phyloP scores from a whole-genome alignment of 2,888 invertebrate species.

The Trachelus troglodyta region DNA sequence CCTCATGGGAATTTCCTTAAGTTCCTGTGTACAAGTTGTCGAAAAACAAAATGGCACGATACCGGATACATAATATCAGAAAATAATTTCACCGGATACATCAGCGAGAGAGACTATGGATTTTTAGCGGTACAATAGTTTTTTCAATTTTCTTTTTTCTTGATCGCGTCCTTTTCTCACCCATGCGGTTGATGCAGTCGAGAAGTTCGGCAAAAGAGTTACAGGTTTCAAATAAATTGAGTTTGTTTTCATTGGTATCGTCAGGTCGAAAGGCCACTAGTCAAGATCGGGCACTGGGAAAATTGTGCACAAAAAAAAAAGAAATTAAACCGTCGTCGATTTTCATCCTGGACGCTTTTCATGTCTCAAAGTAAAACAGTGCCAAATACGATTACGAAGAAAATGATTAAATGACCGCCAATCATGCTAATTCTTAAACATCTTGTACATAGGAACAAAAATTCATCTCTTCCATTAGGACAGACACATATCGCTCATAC shows the following conservation, averaged over 20 bases:
- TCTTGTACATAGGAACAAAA: constrained; percentile 44
- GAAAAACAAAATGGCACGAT: not conserved
- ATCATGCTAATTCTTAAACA: constrained; percentile 22
- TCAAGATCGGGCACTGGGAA: constrained; percentile 60
- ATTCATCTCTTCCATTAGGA: not conserved
- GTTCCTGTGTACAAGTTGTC: constrained; percentile 1
- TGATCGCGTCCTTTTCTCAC: too few species aligned
- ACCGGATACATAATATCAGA: not conserved
- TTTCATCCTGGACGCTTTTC: not conserved
- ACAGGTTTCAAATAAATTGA: not conserved
- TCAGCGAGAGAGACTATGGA: not conserved
- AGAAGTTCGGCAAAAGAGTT: not conserved
- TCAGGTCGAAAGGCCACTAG: constrained; percentile 62
- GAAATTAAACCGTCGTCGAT: too few species aligned
- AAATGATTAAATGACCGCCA: constrained; percentile 10
- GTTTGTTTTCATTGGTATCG: constrained; percentile 42
- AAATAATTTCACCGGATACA: not conserved
- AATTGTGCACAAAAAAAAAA: constrained; percentile 35
- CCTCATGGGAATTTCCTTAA: not conserved
- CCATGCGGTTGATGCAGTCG: not conserved
- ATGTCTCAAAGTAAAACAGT: not conserved
- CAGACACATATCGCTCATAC: not conserved
- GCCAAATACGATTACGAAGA: not conserved
- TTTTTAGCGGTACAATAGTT: not conserved
- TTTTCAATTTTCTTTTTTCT: not conserved